Conservation (phyloP, 2,113 vertebrate genomes). For the Lepisosteus oculatus region DNA sequence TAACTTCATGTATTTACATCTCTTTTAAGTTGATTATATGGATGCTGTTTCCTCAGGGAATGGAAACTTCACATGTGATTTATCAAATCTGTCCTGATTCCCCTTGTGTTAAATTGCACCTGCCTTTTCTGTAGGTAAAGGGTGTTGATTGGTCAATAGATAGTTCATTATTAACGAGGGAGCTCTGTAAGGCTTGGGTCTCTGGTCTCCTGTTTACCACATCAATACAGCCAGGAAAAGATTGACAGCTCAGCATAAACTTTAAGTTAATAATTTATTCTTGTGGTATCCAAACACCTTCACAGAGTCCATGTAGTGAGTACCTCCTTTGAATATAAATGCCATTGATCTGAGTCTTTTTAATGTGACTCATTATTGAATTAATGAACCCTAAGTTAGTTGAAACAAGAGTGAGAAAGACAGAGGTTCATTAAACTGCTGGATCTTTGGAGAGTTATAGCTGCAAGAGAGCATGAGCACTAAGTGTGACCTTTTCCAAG, state of each 20-base stretch:
- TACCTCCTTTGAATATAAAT: conserved; percentile 34
- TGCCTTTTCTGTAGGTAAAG: no score
- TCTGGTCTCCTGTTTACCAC: background rate
- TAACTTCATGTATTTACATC: no score
- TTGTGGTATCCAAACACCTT: conserved; percentile 37
- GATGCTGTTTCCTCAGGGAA: no score
- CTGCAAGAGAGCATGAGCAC: conserved; percentile 7
- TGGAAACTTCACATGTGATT: no score
- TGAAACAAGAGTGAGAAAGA: conserved; percentile 31
- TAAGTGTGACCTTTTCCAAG: conserved; percentile 29
- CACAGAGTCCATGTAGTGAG: conserved; percentile 37
- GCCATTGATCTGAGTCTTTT: conserved; percentile 48
- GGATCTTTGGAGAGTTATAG: background rate
- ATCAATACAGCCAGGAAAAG: background rate
- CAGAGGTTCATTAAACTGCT: conserved; percentile 21
- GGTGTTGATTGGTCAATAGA: no score
- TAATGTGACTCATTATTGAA: conserved; percentile 57
- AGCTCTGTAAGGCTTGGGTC: background rate
- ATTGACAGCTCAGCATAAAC: background rate
- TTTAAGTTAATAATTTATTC: background rate
- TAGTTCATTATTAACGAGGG: no score
- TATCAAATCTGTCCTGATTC: no score
- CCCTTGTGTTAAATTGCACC: no score
- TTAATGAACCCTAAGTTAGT: conserved; percentile 58
- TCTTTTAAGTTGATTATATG: no score